Evolutionary conservation across 1,140 invertebrate species (phyloP), one percentile per base, ranked within the genome.

Genomic region (Drosophila fuyamai): DNA sequence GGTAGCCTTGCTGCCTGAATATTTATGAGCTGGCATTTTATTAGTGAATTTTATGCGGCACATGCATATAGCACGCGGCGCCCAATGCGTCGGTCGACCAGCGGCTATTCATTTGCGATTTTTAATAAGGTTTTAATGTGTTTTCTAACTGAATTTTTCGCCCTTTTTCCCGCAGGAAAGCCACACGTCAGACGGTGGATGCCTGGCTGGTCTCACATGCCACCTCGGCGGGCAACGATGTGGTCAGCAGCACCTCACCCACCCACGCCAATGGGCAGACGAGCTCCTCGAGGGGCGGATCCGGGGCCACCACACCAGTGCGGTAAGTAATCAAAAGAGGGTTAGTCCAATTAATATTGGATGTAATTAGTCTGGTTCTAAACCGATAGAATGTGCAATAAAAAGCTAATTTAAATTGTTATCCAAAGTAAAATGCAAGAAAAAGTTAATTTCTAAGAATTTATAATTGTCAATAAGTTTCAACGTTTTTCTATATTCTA

Each of bases 181-280:
- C 97, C 41, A 97, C 97, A 53, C 94, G 97, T 58, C 96, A 97
- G 84, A 96, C 98, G 85, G 97, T 98, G 65, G 98, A 98, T 92
- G 95, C 96, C 43, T 98, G 97, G 97, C 93, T 98, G 80, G 95
- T 98, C 43, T 96, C 97, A 4, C 97, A 97, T 92, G 96, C 97
- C 75, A 96, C 97, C 16, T 95, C 95, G 61, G 94, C 94, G 3
- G 93, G 94, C 56, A 90, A 92, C 75, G 90, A 92, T 73, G 84
- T 88, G 94, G 83, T 63, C 94, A 89, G 94, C 50, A 81, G 85
- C 72, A 94, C 93, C 56, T 95, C 95, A 41, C 95, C 95, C 51
- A 94, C 93, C 56, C 93, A 95, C 55, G 63, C 85, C 18, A 93
- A 93, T 38, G 93, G 93, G 35, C 92, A 90, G 75, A 78, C 85